Conservation (phyloP, 2,888 invertebrate genomes). For the Eupithecia subfuscata region DNA sequence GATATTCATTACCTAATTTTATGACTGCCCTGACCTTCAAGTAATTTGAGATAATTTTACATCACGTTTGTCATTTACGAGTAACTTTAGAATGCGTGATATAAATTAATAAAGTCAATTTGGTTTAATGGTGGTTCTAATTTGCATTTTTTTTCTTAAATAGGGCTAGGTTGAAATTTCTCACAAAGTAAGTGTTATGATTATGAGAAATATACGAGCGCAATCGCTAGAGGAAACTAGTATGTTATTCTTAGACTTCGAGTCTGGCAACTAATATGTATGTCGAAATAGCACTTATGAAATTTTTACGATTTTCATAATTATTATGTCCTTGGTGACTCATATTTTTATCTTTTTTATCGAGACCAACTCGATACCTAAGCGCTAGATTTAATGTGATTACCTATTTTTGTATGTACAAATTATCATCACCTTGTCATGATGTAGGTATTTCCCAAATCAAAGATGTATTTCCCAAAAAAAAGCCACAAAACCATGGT, state of each 20-base stretch:
- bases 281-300: not conserved
- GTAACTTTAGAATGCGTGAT: not conserved
- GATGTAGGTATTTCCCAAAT: not conserved
- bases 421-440: not conserved
- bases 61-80: not conserved
- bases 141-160: not conserved
- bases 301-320: not conserved
- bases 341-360: not conserved
- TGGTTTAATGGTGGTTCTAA: not conserved
- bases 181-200: too few species aligned
- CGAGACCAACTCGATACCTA: not conserved
- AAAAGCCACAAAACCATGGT: not conserved
- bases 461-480: too few species aligned
- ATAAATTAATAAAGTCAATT: conserved; percentile 1
- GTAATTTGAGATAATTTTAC: conserved; percentile 9
- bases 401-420: not conserved
- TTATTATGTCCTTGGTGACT: not conserved
- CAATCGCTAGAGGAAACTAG: not conserved
- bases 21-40: not conserved
- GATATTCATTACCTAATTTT: not conserved
- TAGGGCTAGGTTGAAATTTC: not conserved
- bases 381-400: not conserved
- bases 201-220: not conserved
- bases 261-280: not conserved
- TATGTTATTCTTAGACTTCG: not conserved